Base-by-base conservation (phyloP, 2,797 vertebrate genomes). In the Miichthys miiuy region DNA sequence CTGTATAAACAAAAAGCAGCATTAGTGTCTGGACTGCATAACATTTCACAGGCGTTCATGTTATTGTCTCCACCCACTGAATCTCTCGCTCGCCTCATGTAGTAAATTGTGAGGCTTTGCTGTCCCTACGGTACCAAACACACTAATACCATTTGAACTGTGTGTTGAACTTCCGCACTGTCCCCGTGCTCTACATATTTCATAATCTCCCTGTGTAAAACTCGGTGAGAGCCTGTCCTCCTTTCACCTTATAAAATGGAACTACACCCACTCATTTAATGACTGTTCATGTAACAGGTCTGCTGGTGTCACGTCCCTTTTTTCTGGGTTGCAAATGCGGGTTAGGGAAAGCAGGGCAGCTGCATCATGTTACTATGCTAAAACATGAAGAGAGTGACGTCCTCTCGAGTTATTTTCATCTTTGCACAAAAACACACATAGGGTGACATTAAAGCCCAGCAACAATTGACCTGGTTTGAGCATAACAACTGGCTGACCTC, bases 141-240 rank as follows among this genome's bases (percentile, higher is more conserved):
- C 67, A 65, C 34, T n/a, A 34, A 48, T 18, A 63, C 72, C 44
- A 46, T 56, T 21, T 48, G 34, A 73, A 52, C 56, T 48, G 47
- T 12, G n/a, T 2, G 14, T 11, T 58, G 20, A 69, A 56, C 52
- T 69, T 50, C 11, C 1, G 1, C 6, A 2, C 23, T 54, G 81
- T 80, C 81, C 79, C 60, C 0, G 21, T 83, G 82, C 80, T 89
- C 85, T 52, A 84, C 80, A 85, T 81, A 80, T 83, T 91, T 88
- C 17, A 44, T 86, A 88, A 90, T 21, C 66, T 80, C 62, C 10
- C 71, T 21, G 63, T 8, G 23, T 84, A 78, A 86, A 87, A 61
- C 54, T 77, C 64, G 34, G 34, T 2, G 34, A 82, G 86, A 87
- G 60, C 2, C 38, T 76, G 80, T 27, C 86, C 90, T 87, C 55